These are phyloP conservation scores for Dendrocopos noguchii DNA, from an alignment of 2,113 vertebrate species.

Conservation along the genomic window DNA sequence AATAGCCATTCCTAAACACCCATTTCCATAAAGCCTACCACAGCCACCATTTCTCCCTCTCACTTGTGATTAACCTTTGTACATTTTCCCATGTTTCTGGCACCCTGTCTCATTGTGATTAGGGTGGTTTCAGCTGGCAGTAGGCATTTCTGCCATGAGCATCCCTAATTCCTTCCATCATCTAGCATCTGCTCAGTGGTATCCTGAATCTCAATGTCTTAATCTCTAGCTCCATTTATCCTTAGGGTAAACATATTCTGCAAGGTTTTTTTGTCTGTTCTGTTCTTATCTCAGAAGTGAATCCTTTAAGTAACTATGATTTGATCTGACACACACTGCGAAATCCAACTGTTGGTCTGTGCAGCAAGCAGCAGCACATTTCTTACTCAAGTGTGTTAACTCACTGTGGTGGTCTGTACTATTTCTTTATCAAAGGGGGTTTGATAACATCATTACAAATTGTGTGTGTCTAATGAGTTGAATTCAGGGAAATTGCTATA, in stretches of 20 bases:
- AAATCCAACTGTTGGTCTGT: constrained; percentile 8
- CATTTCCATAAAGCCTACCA: neutral
- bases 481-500: neutral
- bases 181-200: constrained; percentile 27
- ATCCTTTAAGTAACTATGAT: constrained; percentile 16
- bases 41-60: neutral
- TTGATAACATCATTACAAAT: constrained; percentile 12
- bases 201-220: neutral
- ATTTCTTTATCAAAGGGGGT: constrained; percentile 11
- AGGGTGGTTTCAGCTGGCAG: neutral
- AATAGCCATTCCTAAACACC: neutral
- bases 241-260: constrained; percentile 2
- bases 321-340: constrained; percentile 4
- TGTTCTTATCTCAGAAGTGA: constrained; percentile 11
- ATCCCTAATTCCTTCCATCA: constrained; percentile 27
- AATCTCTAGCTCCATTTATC: constrained; percentile 7
- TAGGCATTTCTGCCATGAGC: neutral
- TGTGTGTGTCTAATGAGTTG: neutral
- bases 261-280: neutral
- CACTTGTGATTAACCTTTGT: neutral
- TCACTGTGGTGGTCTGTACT: neutral
- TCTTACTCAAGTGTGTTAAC: constrained; percentile 29
- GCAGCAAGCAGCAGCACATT: neutral
- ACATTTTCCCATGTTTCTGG: neutral
- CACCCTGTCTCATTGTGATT: neutral